Evolutionary conservation across 2,888 invertebrate species (phyloP).

Genomic region (Alloscopus bannaensis): DNA sequence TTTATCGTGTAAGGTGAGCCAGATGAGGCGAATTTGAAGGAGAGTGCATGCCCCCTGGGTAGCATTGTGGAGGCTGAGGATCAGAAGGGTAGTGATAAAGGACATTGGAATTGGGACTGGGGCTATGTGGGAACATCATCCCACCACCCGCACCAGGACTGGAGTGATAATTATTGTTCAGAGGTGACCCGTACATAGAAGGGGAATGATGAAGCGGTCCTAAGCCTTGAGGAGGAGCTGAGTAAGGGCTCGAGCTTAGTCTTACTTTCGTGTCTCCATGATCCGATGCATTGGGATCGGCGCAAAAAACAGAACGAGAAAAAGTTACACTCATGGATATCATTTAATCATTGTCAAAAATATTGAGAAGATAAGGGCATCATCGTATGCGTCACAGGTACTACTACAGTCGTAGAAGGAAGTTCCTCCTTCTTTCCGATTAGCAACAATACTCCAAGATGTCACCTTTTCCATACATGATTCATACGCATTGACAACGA

Average conservation of each 20-base stretch:
- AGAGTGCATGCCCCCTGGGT: constrained; percentile 73
- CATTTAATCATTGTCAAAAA: background rate
- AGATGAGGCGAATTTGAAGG: constrained; percentile 72
- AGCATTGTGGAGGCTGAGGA: constrained; percentile 73
- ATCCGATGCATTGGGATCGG: constrained; percentile 73
- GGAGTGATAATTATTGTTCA: constrained; percentile 73
- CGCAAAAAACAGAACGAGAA: background rate
- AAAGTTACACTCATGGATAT: background rate
- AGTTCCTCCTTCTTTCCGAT: background rate
- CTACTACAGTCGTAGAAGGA: background rate
- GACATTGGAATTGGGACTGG: constrained; percentile 72
- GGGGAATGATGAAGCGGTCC: constrained; percentile 72
- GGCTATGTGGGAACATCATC: constrained; percentile 73
- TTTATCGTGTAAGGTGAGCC: constrained; percentile 72
- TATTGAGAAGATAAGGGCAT: no score
- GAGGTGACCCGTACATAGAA: constrained; percentile 72
- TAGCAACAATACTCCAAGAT: background rate
- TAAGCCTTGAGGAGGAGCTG: constrained; percentile 68
- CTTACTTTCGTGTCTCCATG: constrained; percentile 73
- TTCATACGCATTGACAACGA: constrained; percentile 29
- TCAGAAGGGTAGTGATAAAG: constrained; percentile 73
- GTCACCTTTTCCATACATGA: constrained; percentile 9
- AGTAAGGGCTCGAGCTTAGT: constrained; percentile 73
- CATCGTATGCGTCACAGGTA: no score
- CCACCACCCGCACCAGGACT: constrained; percentile 70